Conservation (phyloP, 2,797 vertebrate genomes). For the Bradypodion pumilum region DNA sequence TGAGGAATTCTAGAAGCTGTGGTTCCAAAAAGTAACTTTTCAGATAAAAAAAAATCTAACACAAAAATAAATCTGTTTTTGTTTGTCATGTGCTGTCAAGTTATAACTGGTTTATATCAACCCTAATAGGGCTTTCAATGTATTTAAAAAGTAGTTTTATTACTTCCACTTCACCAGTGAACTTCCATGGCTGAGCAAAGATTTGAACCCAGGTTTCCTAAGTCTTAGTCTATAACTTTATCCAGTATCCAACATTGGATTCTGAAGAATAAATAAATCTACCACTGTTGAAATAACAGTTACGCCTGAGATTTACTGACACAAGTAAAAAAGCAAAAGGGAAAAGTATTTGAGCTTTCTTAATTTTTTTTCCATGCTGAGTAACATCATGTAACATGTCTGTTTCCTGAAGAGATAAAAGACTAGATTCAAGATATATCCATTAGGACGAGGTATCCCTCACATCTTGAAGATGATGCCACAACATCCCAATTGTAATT, state of each 20-base stretch:
- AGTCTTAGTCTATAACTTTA: no score
- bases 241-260: neutral
- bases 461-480: conserved; percentile 1
- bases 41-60: no score
- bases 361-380: neutral
- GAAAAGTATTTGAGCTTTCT: conserved; percentile 26
- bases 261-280: neutral
- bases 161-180: no score
- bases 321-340: conserved; percentile 6
- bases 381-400: neutral
- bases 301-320: neutral
- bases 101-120: no score
- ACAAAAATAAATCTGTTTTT: no score
- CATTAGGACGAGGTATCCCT: neutral
- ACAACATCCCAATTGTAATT: neutral
- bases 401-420: neutral
- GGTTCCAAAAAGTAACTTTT: no score
- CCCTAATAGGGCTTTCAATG: no score
- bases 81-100: no score
- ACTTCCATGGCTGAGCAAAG: no score
- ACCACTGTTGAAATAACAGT: neutral
- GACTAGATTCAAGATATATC: neutral
- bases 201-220: no score
- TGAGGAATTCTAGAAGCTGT: no score
- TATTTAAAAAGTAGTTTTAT: no score